phyloP scores from a whole-genome alignment of 2,797 vertebrate species.

The Harpagifer antarcticus region DNA sequence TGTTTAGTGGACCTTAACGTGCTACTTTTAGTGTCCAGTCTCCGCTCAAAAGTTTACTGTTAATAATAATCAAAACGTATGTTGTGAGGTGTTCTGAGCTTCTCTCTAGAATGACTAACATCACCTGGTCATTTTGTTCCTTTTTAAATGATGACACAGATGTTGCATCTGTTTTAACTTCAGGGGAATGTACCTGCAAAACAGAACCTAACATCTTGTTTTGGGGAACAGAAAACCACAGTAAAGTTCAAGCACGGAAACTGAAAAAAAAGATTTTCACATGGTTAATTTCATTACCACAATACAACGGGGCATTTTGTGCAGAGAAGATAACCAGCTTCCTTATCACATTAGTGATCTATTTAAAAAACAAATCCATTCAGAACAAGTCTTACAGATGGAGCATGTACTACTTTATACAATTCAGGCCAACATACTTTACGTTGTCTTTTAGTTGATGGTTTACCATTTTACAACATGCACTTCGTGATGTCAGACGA shows the following conservation, averaged over 20 bases:
- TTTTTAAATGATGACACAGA: slow-evolving; percentile 9
- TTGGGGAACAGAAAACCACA: slow-evolving; percentile 12
- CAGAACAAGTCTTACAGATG: too few relatives aligned
- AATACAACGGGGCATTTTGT: too few relatives aligned
- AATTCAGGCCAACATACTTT: too few relatives aligned
- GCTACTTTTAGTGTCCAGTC: neutral
- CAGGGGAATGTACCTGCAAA: slow-evolving; percentile 29
- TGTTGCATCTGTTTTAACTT: slow-evolving; percentile 13
- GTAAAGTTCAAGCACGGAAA: neutral
- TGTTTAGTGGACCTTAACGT: too few relatives aligned
- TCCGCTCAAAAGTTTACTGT: neutral
- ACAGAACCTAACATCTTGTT: slow-evolving; percentile 22
- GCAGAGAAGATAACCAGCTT: too few relatives aligned
- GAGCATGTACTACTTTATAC: too few relatives aligned
- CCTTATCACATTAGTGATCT: too few relatives aligned
- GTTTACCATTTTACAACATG: too few relatives aligned
- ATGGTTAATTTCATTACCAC: neutral
- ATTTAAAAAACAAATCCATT: too few relatives aligned
- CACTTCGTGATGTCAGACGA: too few relatives aligned
- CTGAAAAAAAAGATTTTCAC: neutral
- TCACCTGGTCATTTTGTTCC: neutral
- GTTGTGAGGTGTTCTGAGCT: neutral
- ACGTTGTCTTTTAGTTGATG: too few relatives aligned
- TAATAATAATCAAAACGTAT: too few relatives aligned
- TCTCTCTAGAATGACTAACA: neutral